phyloP scores from a whole-genome alignment of 2,113 vertebrate species.

The Genyomyrus donnyi region DNA sequence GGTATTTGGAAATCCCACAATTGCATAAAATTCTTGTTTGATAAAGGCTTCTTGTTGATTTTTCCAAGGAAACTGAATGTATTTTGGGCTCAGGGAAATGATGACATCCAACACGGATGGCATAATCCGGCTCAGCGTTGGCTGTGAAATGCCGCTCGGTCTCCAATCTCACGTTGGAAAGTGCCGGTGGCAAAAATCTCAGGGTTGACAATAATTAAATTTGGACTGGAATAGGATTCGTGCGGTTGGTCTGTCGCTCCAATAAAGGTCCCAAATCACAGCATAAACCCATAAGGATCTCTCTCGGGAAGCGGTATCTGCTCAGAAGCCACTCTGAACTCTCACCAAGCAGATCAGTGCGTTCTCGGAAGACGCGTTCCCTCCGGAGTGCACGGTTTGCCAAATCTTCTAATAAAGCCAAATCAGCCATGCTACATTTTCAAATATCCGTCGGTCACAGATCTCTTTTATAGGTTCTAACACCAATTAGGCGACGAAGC shows the following conservation, averaged over 20 bases:
- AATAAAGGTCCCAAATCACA: background rate
- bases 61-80: background rate
- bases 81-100: background rate
- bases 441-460: too few relatives aligned
- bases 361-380: background rate
- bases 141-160: too few relatives aligned
- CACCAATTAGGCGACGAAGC: too few relatives aligned
- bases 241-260: background rate
- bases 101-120: background rate
- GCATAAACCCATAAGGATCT: background rate
- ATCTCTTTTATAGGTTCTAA: too few relatives aligned
- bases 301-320: background rate
- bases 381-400: too few relatives aligned
- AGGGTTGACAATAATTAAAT: too few relatives aligned
- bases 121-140: too few relatives aligned
- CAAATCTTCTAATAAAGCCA: too few relatives aligned
- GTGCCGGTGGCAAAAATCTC: too few relatives aligned
- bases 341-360: background rate
- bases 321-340: constrained; percentile 5
- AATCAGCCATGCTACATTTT: too few relatives aligned
- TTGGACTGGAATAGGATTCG: too few relatives aligned
- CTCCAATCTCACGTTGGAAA: too few relatives aligned
- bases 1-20: background rate
- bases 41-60: background rate
- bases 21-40: background rate